These are phyloP conservation scores for Climacteris rufus DNA, from an alignment of 2,113 vertebrate species.

Conservation along the genomic window DNA sequence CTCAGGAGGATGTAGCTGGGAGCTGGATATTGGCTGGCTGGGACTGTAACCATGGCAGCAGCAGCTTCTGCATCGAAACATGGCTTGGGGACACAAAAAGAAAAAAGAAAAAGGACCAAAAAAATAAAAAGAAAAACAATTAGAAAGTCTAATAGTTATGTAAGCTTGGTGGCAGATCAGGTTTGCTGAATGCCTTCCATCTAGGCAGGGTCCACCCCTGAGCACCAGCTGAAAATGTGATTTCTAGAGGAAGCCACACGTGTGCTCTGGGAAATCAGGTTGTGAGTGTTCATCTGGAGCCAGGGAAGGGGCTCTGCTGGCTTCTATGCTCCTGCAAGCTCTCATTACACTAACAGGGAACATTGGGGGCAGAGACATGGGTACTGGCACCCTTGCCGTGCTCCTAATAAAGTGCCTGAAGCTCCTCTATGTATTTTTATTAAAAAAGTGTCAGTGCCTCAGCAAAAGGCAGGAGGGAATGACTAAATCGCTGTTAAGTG, in stretches of 20 bases:
- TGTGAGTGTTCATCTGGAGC: not conserved
- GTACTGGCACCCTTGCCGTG: conserved; percentile 56
- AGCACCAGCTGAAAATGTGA: not conserved
- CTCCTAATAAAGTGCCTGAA: conserved; percentile 68
- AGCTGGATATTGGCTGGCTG: conserved; percentile 3
- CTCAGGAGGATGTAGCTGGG: not conserved
- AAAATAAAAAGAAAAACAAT: not conserved
- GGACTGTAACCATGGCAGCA: conserved; percentile 73
- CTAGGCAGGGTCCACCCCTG: not conserved
- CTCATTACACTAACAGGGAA: conserved; percentile 24
- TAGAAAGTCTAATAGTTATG: conserved; percentile 13
- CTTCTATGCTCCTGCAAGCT: not conserved
- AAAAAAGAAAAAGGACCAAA: not conserved
- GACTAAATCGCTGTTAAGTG: conserved; percentile 56
- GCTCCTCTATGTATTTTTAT: conserved; percentile 41
- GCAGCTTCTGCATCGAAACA: conserved; percentile 46
- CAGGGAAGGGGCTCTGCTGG: accelerated
- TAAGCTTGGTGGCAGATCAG: not conserved
- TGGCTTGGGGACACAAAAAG: conserved; percentile 28
- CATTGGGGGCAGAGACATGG: not conserved
- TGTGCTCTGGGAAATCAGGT: not conserved
- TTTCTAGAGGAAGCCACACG: not conserved
- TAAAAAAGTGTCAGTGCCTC: conserved; percentile 26
- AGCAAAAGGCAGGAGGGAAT: not conserved
- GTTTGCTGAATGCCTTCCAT: not conserved